Evolutionary conservation across 2,888 invertebrate species (phyloP).

Genomic region (Rapana venosa): DNA sequence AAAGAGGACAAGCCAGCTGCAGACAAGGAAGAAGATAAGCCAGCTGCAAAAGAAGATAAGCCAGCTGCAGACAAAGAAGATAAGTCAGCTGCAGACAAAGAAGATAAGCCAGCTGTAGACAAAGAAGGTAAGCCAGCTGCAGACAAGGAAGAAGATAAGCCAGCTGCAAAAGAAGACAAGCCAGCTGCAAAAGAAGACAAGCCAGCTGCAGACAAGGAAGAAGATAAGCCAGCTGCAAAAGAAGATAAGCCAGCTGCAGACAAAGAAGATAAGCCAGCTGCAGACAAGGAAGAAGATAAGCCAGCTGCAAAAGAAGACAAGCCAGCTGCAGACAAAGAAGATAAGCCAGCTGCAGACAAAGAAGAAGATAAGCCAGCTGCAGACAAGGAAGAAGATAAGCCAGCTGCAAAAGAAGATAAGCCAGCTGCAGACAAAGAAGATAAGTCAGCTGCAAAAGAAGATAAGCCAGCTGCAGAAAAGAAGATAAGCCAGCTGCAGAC

Average conservation of each 20-base stretch:
- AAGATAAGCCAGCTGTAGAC: neutral
- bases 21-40: neutral
- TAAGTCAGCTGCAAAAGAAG: neutral
- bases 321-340: slow-evolving; percentile 5
- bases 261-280: neutral
- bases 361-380: neutral
- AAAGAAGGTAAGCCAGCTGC: neutral
- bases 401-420: neutral
- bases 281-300: neutral
- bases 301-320: neutral
- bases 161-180: neutral
- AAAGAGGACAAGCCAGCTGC: neutral
- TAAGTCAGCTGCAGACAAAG: neutral
- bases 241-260: neutral
- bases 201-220: neutral
- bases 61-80: neutral
- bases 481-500: no score
- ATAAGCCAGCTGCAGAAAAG: neutral
- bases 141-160: neutral
- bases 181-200: neutral
- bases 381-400: neutral
- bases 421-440: neutral
- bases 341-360: neutral
- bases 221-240: neutral
- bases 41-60: neutral